Evolutionary conservation across 1,140 invertebrate genomes (phyloP).

Genomic region (Euschistus heros): DNA sequence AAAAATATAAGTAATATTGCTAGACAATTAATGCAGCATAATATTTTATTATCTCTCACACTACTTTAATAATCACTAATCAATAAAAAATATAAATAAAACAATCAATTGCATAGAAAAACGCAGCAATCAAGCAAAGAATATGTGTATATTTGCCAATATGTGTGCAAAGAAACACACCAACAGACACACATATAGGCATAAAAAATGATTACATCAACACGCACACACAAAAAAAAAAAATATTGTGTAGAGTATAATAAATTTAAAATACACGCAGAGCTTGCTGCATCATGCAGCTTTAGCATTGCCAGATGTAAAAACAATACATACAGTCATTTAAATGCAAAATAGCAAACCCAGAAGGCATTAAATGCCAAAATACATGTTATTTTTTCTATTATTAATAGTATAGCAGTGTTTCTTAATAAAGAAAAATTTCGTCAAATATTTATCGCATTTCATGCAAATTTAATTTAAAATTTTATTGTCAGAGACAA

Average conservation of each 20-base stretch:
- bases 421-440: neutral
- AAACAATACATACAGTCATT: conserved; percentile 7
- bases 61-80: conserved; percentile 7
- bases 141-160: conserved; percentile 10
- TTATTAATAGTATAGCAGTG: neutral
- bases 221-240: conserved; percentile 14
- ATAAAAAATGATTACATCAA: neutral
- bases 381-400: neutral
- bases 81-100: conserved; percentile 7
- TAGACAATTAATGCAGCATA: conserved; percentile 9
- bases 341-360: conserved; percentile 14
- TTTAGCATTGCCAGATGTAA: conserved; percentile 17
- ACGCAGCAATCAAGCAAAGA: conserved; percentile 19
- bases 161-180: conserved; percentile 11
- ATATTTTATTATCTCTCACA: neutral
- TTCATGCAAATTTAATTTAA: conserved; percentile 8
- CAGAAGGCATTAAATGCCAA: conserved; percentile 10
- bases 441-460: neutral
- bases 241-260: neutral
- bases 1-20: neutral
- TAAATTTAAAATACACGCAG: conserved; percentile 5
- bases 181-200: neutral
- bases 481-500: neutral
- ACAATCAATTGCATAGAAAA: conserved; percentile 13
- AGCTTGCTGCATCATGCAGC: conserved; percentile 20